These are phyloP conservation scores for Copsychus sechellarum DNA, from an alignment of 2,113 vertebrate genomes.

Conservation along the genomic window DNA sequence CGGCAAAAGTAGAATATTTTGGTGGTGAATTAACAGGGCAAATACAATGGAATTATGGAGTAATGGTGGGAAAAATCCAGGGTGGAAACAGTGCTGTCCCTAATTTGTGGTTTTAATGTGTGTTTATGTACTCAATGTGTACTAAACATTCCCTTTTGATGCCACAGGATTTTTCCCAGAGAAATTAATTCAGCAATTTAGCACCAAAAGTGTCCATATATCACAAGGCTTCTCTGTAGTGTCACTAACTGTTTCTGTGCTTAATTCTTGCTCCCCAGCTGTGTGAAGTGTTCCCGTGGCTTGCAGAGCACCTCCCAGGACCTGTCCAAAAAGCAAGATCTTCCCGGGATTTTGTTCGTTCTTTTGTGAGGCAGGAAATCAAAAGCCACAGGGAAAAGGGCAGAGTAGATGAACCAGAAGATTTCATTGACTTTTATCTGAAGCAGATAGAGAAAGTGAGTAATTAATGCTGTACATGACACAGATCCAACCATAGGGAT, in stretches of 20 bases:
- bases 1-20: not conserved
- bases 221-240: not conserved
- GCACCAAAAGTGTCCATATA: not conserved
- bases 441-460: constrained; percentile 62
- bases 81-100: not conserved
- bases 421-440: constrained; percentile 68
- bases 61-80: not conserved
- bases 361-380: constrained; percentile 50
- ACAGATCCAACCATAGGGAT: no score
- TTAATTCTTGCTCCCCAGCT: constrained; percentile 18
- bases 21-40: not conserved
- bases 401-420: not conserved
- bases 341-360: not conserved
- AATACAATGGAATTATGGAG: not conserved
- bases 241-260: not conserved
- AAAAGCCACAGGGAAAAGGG: constrained; percentile 15
- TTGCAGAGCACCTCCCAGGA: not conserved
- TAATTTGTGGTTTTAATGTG: not conserved
- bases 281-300: not conserved
- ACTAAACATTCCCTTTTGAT: not conserved
- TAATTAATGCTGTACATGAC: not conserved
- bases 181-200: not conserved
- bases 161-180: not conserved
- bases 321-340: not conserved
- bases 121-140: not conserved